Conservation (phyloP, 1,140 invertebrate genomes). For the Macrobrachium rosenbergii region DNA sequence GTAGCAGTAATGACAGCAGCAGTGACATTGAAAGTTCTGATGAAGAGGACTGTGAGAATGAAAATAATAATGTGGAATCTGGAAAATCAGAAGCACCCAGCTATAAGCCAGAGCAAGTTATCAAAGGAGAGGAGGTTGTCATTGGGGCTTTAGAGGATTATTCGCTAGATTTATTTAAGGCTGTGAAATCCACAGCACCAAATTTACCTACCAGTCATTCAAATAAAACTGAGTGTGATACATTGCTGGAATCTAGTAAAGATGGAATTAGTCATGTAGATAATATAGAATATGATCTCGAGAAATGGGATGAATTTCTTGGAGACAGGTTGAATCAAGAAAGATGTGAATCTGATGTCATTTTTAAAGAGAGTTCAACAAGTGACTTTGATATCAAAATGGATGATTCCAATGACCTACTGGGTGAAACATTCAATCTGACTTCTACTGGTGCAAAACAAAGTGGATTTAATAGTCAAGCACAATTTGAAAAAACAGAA, state of each 20-base stretch:
- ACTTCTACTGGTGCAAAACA: too few species aligned
- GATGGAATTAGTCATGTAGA: neutral
- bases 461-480: neutral
- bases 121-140: constrained; percentile 55
- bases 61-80: neutral
- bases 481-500: too few species aligned
- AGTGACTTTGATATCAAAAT: neutral
- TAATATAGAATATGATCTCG: constrained; percentile 46
- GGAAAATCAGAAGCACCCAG: constrained; percentile 24
- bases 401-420: constrained; percentile 26
- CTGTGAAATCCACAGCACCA: constrained; percentile 44
- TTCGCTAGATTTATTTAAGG: constrained; percentile 55
- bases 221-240: too few species aligned
- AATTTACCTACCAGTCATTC: neutral
- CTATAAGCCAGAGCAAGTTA: constrained; percentile 52
- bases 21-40: too few species aligned
- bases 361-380: constrained; percentile 32
- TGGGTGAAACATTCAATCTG: neutral
- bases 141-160: constrained; percentile 59
- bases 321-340: constrained; percentile 37
- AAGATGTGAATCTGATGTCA: constrained; percentile 6
- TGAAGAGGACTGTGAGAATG: too few species aligned
- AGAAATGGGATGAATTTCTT: constrained; percentile 56
- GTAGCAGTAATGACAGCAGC: neutral
- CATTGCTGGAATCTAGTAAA: too few species aligned